These are phyloP conservation scores for Aspiorhynchus laticeps DNA, from an alignment of 2,113 vertebrate species.

Conservation along the genomic window DNA sequence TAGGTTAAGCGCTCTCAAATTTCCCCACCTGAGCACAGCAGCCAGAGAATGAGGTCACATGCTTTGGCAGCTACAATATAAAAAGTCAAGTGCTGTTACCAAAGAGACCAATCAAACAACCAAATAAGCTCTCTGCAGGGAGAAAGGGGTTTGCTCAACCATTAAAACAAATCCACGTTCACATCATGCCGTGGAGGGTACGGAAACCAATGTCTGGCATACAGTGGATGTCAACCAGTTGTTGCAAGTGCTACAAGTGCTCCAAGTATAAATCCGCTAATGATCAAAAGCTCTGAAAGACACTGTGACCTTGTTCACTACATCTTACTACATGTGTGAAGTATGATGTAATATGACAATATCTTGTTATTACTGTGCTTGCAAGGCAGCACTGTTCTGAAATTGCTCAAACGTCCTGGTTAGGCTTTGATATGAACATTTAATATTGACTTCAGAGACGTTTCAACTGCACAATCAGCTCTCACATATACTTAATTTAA, in stretches of 20 bases:
- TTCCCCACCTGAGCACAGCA: slow-evolving; percentile 69
- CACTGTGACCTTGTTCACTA: slow-evolving; percentile 7
- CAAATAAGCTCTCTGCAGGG: slow-evolving; percentile 48
- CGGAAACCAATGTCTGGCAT: slow-evolving; percentile 41
- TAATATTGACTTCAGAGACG: neutral
- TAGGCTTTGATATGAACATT: neutral
- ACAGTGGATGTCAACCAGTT: slow-evolving; percentile 39
- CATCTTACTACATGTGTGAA: neutral
- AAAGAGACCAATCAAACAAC: slow-evolving; percentile 59
- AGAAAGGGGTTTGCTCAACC: neutral
- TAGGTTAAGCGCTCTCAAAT: slow-evolving; percentile 67
- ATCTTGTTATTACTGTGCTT: neutral
- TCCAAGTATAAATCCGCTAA: slow-evolving; percentile 9
- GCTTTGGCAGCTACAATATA: slow-evolving; percentile 55
- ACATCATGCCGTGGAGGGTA: slow-evolving; percentile 39
- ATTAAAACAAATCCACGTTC: slow-evolving; percentile 16
- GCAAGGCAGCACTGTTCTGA: neutral
- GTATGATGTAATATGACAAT: neutral
- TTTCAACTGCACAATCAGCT: no score
- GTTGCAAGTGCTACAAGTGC: slow-evolving; percentile 12
- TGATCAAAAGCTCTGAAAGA: slow-evolving; percentile 19
- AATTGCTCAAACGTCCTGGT: neutral
- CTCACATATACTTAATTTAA: no score
- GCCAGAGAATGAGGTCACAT: slow-evolving; percentile 75
- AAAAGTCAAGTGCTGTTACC: slow-evolving; percentile 63